These are phyloP conservation scores for Hetaerina titia DNA, from an alignment of 2,888 invertebrate genomes.

Conservation along the genomic window DNA sequence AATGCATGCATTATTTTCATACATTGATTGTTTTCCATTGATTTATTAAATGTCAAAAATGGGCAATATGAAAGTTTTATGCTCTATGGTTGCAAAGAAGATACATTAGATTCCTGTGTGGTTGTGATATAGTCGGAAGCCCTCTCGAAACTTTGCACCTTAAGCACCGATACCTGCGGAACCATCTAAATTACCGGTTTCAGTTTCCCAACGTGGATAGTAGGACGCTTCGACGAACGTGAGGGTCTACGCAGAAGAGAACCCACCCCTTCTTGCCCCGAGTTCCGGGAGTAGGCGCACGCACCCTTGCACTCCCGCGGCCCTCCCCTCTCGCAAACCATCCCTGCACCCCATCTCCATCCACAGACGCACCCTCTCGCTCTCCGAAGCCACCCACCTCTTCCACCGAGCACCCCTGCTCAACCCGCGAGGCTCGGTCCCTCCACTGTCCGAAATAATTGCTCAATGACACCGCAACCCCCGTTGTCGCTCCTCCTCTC, in stretches of 20 bases:
- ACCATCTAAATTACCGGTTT: neutral
- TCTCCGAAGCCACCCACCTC: neutral
- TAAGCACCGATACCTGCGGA: neutral
- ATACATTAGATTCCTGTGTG: no score
- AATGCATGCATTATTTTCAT: no score
- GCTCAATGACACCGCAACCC: slow-evolving; percentile 41
- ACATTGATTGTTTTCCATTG: no score
- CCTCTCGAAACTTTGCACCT: neutral
- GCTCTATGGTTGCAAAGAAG: no score
- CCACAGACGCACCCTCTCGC: neutral
- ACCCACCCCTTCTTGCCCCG: neutral
- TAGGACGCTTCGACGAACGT: neutral
- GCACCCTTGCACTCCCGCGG: neutral
- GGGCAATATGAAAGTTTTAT: no score
- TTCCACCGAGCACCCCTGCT: neutral
- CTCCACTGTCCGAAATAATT: slow-evolving; percentile 23
- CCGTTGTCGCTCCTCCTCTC: neutral
- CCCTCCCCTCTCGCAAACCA: neutral
- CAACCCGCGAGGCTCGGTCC: neutral
- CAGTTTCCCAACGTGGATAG: neutral
- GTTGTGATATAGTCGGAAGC: no score
- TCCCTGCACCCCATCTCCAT: neutral
- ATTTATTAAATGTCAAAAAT: no score
- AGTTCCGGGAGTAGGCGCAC: neutral
- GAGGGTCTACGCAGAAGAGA: neutral